Percentiles rank a stretch among this genome's conserved stretches.
Conservation (phyloP, 1,140 invertebrate genomes). For the Cotesia chilonis region DNA sequence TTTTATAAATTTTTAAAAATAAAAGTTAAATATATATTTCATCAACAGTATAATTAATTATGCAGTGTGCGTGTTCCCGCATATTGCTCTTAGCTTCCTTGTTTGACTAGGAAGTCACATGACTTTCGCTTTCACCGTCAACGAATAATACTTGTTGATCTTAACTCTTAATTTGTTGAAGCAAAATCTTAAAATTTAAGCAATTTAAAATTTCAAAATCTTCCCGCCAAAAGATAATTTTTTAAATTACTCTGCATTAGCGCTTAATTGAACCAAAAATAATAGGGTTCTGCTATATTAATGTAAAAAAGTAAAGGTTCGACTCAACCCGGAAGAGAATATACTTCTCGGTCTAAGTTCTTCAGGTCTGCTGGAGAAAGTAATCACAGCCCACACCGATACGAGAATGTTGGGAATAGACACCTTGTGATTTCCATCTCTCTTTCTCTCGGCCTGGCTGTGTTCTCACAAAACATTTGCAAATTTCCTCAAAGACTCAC, state of each 20-base stretch:
- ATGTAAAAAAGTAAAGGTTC: background rate
- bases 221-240: too few species aligned
- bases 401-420: constrained; percentile 42
- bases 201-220: too few species aligned
- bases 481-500: constrained; percentile 10
- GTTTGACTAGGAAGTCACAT: constrained; percentile 40
- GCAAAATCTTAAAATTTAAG: too few species aligned
- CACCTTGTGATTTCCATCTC: constrained; percentile 43
- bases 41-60: constrained; percentile 35
- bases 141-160: constrained; percentile 51
- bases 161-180: too few species aligned
- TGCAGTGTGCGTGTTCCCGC: constrained; percentile 36
- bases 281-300: too few species aligned
- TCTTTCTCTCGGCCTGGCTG: background rate
- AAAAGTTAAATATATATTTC: constrained; percentile 20
- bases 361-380: constrained; percentile 50
- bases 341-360: constrained; percentile 45
- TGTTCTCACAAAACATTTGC: constrained; percentile 13
- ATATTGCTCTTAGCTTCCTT: constrained; percentile 34
- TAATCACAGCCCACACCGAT: constrained; percentile 53
- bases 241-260: too few species aligned
- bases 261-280: too few species aligned
- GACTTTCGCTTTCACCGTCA: constrained; percentile 59
- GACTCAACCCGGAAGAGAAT: constrained; percentile 54
- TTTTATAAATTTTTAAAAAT: constrained; percentile 8